Evolutionary conservation across 2,797 vertebrate genomes (phyloP).

Genomic region (Tragelaphus oryx): DNA sequence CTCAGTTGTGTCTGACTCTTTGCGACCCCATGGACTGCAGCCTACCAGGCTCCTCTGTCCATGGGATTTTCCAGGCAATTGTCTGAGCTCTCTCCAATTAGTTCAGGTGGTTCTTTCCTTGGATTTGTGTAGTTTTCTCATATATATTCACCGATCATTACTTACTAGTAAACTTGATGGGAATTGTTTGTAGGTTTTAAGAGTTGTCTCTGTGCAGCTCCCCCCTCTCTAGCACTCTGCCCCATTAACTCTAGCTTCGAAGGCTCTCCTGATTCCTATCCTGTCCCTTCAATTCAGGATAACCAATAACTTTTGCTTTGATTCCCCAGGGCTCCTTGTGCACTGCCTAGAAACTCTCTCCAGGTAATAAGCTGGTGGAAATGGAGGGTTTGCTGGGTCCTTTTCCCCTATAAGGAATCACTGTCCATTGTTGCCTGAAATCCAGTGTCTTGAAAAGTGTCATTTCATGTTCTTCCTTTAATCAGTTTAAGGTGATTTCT

Average conservation of each 20-base stretch:
- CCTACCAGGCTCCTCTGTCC: no score
- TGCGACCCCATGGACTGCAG: no score
- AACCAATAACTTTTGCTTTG: not conserved
- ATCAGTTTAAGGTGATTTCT: not conserved
- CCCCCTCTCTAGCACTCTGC: not conserved
- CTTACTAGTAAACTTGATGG: not conserved
- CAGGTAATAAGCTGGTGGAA: not conserved
- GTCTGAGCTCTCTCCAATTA: not conserved
- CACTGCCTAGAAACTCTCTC: not conserved
- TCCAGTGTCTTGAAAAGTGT: not conserved
- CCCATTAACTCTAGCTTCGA: not conserved
- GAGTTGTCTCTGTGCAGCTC: not conserved
- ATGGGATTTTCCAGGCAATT: no score
- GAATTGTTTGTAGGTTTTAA: not conserved
- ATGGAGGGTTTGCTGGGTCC: not conserved
- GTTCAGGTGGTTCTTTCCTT: not conserved
- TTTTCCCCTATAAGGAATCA: not conserved
- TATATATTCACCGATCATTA: not conserved
- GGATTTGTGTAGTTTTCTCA: not conserved
- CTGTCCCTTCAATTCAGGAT: not conserved
- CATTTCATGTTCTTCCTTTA: not conserved
- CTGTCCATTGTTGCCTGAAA: not conserved
- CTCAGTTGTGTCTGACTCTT: no score
- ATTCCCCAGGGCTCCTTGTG: not conserved
- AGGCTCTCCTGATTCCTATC: not conserved